A percentile compares a stretch with the other conserved stretches of the same genome.
phyloP scores from a whole-genome alignment of 2,113 vertebrate genomes.

The Pygoscelis antarcticus region DNA sequence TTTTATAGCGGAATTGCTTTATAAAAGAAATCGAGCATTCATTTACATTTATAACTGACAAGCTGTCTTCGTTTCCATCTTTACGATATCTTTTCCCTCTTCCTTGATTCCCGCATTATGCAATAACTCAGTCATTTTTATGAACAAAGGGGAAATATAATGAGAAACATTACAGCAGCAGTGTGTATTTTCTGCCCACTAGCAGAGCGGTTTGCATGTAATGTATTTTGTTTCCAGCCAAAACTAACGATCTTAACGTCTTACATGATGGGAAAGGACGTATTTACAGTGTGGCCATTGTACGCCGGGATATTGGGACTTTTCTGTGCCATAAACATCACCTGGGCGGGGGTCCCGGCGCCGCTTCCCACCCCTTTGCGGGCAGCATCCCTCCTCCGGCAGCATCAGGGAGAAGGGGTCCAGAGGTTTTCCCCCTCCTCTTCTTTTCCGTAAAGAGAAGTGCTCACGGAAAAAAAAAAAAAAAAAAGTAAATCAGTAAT shows the following conservation, averaged over 20 bases:
- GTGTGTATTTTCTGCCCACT: background rate
- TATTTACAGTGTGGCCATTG: background rate
- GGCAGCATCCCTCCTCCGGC: background rate
- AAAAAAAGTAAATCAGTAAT: too few relatives aligned
- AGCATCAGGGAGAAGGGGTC: background rate
- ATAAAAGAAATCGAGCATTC: background rate
- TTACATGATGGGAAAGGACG: background rate
- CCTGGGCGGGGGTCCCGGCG: background rate
- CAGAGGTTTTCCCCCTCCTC: background rate
- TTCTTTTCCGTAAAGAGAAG: background rate
- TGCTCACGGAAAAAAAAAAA: background rate
- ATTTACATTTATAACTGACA: background rate
- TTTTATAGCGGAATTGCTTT: background rate
- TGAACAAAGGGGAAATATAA: conserved; percentile 50
- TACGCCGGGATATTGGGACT: background rate
- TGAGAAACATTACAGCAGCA: conserved; percentile 27
- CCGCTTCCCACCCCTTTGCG: background rate
- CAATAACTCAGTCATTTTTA: conserved; percentile 32
- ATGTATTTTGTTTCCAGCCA: conserved; percentile 10
- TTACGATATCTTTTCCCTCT: background rate
- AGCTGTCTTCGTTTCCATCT: background rate
- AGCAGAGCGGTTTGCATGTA: background rate
- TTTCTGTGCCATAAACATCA: background rate
- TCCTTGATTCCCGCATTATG: background rate
- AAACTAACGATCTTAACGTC: background rate